Percentiles rank a stretch among this genome's conserved stretches.
Conservation (phyloP, 2,888 invertebrate species). For the Xestia c-nigrum region DNA sequence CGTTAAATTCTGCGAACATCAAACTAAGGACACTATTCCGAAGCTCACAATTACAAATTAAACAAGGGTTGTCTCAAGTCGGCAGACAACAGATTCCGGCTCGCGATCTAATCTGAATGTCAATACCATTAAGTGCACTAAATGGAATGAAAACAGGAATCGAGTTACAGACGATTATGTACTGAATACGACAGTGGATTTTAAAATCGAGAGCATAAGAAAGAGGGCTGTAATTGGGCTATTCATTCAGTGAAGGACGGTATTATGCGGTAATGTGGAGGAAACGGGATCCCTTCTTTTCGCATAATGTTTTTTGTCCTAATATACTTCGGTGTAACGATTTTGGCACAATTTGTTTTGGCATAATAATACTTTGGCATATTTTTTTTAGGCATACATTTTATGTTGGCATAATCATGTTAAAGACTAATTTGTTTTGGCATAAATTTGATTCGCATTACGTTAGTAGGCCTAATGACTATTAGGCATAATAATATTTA, state of each 20-base stretch:
- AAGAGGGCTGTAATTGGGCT: not conserved
- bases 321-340: too few species aligned
- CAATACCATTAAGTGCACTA: slow-evolving; percentile 11
- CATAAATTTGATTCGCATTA: too few species aligned
- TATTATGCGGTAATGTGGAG: not conserved
- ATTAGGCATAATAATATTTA: too few species aligned
- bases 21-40: slow-evolving; percentile 9
- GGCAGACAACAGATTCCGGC: not conserved
- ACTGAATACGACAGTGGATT: slow-evolving; percentile 17
- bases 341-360: too few species aligned
- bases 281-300: too few species aligned
- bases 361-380: too few species aligned
- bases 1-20: too few species aligned
- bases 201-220: slow-evolving; percentile 1
- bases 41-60: slow-evolving; percentile 10
- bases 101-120: slow-evolving; percentile 1
- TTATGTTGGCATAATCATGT: too few species aligned
- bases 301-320: too few species aligned
- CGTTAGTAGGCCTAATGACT: too few species aligned
- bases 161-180: not conserved
- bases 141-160: not conserved
- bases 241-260: not conserved
- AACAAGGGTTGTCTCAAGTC: not conserved
- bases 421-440: too few species aligned
- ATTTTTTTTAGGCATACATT: too few species aligned